These are phyloP conservation scores for Leucoraja ocellata DNA, from an alignment of 2,797 vertebrate species.

Conservation along the genomic window DNA sequence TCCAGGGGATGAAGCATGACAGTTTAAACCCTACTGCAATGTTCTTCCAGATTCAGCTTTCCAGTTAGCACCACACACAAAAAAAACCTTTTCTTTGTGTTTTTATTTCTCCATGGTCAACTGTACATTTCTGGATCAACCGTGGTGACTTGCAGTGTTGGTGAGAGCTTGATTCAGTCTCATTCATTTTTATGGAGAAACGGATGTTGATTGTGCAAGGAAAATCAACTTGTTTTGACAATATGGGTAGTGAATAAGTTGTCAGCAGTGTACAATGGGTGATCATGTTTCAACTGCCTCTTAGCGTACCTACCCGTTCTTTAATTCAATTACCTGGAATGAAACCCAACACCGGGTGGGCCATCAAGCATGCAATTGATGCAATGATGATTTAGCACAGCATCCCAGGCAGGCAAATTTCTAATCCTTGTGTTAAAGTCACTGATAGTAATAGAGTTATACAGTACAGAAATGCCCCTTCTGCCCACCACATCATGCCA, in stretches of 20 bases:
- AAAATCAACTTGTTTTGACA: background rate
- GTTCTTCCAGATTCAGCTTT: slow-evolving; percentile 3
- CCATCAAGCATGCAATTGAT: background rate
- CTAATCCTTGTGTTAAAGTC: background rate
- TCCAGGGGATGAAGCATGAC: background rate
- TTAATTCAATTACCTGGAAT: background rate
- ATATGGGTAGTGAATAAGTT: background rate
- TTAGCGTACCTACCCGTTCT: background rate
- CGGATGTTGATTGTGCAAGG: background rate
- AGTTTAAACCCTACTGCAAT: background rate
- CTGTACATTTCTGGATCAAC: background rate
- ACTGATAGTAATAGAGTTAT: no score
- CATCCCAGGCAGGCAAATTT: background rate
- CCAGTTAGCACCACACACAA: background rate
- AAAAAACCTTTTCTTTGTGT: background rate
- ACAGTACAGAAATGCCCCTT: no score
- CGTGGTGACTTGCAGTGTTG: background rate
- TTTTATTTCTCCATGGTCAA: background rate
- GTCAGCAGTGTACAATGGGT: background rate
- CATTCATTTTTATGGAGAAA: background rate
- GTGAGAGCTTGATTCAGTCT: background rate
- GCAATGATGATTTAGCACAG: background rate
- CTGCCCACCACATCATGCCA: no score
- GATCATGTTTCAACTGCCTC: background rate
- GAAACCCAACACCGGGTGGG: background rate